Evolutionary conservation across 2,797 vertebrate species (phyloP).

Genomic region (Trachurus trachurus): DNA sequence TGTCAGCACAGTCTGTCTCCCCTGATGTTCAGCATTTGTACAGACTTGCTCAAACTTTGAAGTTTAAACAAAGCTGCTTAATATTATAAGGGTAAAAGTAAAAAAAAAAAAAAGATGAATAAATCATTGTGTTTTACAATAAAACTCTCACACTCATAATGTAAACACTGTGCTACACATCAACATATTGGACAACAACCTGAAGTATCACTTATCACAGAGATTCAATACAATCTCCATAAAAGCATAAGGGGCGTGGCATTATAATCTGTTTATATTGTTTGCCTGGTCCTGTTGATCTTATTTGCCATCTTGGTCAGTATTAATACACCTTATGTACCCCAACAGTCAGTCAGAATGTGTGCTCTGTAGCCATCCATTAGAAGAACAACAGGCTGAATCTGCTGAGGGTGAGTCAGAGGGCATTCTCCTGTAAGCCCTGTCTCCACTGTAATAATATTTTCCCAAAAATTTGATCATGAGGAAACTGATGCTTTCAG

Average conservation of each 20-base stretch:
- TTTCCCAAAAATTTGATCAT: slow-evolving; percentile 70
- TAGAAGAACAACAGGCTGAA: slow-evolving; percentile 52
- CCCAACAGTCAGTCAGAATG: slow-evolving; percentile 38
- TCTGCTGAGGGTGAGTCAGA: slow-evolving; percentile 42
- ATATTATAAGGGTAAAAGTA: background rate
- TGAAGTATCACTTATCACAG: slow-evolving; percentile 24
- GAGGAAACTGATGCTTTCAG: slow-evolving; percentile 72
- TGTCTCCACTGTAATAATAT: slow-evolving; percentile 55
- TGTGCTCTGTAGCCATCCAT: slow-evolving; percentile 40
- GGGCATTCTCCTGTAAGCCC: slow-evolving; percentile 45
- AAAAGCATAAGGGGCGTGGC: slow-evolving; percentile 15
- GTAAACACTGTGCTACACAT: background rate
- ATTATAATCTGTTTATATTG: slow-evolving; percentile 46
- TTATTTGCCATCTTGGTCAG: slow-evolving; percentile 48
- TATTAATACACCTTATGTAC: slow-evolving; percentile 41
- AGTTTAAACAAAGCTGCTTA: background rate
- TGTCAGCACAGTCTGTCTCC: slow-evolving; percentile 7
- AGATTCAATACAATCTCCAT: slow-evolving; percentile 39
- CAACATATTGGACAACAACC: background rate
- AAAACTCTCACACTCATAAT: background rate
- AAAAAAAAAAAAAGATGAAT: no score
- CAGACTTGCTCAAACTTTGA: slow-evolving; percentile 1
- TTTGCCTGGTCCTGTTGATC: slow-evolving; percentile 53
- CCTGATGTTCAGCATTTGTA: background rate
- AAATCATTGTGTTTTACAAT: no score